Evolutionary conservation across 2,888 invertebrate species (phyloP).

Genomic region (Callyntrura guangdongensis): DNA sequence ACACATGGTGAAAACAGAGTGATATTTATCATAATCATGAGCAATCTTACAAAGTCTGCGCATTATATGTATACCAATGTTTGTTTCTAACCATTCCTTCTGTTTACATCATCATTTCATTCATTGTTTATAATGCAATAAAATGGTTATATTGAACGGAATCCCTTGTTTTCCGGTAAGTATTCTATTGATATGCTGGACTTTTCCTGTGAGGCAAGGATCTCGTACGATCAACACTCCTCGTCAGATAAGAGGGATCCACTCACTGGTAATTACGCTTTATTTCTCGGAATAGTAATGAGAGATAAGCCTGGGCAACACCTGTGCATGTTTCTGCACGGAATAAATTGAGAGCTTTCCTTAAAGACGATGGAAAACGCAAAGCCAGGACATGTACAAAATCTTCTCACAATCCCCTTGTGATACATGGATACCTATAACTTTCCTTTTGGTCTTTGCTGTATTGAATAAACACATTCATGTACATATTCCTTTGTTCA

Average conservation of each 20-base stretch:
- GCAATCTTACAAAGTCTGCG: background rate
- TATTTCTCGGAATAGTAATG: background rate
- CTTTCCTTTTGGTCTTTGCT: background rate
- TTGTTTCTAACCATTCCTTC: constrained; percentile 12
- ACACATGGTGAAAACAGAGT: background rate
- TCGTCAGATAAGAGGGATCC: background rate
- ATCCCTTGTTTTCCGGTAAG: background rate
- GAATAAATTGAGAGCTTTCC: constrained; percentile 7
- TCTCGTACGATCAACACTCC: background rate
- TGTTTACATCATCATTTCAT: constrained; percentile 71
- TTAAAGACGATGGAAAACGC: background rate
- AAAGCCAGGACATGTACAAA: background rate
- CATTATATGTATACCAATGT: background rate
- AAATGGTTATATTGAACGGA: constrained; percentile 37
- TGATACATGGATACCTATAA: background rate
- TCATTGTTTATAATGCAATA: constrained; percentile 72
- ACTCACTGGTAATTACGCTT: background rate
- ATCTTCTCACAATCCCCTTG: constrained; percentile 7
- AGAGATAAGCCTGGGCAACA: background rate
- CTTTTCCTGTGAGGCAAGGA: background rate
- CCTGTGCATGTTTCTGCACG: constrained; percentile 6
- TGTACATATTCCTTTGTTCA: constrained; percentile 47
- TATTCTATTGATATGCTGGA: background rate
- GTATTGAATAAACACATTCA: background rate
- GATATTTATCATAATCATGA: background rate